Percentiles rank a stretch among this genome's conserved stretches.
Evolutionary conservation across 1,140 invertebrate genomes (phyloP).

Genomic region (Cydia splendana): DNA sequence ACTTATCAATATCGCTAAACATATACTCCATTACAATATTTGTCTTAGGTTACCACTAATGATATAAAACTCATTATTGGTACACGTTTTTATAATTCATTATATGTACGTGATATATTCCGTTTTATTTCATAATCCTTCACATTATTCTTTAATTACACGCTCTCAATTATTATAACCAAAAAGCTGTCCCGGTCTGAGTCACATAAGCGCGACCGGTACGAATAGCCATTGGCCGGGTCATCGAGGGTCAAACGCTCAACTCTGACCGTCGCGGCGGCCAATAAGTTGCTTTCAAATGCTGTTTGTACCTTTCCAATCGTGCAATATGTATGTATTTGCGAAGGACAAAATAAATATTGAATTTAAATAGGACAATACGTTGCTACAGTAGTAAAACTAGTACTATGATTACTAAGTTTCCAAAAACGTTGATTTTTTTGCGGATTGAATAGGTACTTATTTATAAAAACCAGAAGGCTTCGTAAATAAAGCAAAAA

Average conservation of each 20-base stretch:
- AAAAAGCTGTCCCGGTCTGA: slow-evolving; percentile 13
- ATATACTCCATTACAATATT: too few species aligned
- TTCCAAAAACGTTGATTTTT: not conserved
- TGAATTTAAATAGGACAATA: not conserved
- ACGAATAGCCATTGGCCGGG: slow-evolving; percentile 42
- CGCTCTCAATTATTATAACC: slow-evolving; percentile 7
- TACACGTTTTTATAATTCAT: too few species aligned
- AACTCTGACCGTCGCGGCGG: slow-evolving; percentile 54
- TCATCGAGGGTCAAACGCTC: slow-evolving; percentile 56
- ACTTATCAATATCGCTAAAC: too few species aligned
- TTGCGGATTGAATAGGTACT: not conserved
- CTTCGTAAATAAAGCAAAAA: not conserved
- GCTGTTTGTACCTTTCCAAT: slow-evolving; percentile 23
- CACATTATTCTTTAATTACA: slow-evolving; percentile 9
- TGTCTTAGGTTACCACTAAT: too few species aligned
- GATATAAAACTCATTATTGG: too few species aligned
- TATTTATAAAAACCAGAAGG: slow-evolving; percentile 28
- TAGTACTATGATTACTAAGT: not conserved
- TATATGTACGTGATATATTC: too few species aligned
- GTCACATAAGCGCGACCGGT: slow-evolving; percentile 34
- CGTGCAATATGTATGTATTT: slow-evolving; percentile 18
- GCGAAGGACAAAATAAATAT: not conserved
- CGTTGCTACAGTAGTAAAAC: not conserved
- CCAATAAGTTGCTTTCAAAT: slow-evolving; percentile 2
- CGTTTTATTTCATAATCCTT: not conserved